Conservation (phyloP, 2,113 vertebrate species). For the Monopterus albus region DNA sequence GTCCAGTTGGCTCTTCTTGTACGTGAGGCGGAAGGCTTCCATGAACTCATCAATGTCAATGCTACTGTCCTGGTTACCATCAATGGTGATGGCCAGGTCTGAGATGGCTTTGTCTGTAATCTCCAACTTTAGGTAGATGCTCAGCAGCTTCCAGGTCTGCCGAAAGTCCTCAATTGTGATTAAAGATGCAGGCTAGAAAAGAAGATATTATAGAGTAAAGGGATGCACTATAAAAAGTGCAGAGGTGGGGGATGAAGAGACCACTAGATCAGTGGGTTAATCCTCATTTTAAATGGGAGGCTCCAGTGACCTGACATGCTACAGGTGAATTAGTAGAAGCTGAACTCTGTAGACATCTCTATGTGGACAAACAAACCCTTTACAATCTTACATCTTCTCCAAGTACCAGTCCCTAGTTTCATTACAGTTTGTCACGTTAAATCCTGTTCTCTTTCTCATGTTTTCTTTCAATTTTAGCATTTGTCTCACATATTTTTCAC, state of each 20-base stretch:
- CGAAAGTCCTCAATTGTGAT: conserved; percentile 89
- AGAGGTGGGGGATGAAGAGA: conserved; percentile 4
- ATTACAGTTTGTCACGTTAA: too few species aligned
- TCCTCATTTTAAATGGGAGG: conserved; percentile 45
- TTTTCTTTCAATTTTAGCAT: too few species aligned
- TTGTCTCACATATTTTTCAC: too few species aligned
- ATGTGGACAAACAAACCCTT: conserved; percentile 15
- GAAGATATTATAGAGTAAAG: background rate
- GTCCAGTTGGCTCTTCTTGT: conserved; percentile 83
- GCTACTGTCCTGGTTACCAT: conserved; percentile 92
- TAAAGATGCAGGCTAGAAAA: too few species aligned
- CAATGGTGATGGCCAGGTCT: conserved; percentile 88
- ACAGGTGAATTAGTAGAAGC: background rate
- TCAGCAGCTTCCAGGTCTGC: conserved; percentile 93
- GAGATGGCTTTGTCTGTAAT: conserved; percentile 87
- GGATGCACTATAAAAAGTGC: background rate
- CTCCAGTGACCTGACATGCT: conserved; percentile 27
- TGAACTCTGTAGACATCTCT: background rate
- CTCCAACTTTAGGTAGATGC: conserved; percentile 87
- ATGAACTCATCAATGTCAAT: conserved; percentile 96
- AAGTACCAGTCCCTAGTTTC: too few species aligned
- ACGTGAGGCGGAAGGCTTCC: conserved; percentile 94
- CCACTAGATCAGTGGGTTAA: conserved; percentile 72
- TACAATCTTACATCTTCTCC: too few species aligned
- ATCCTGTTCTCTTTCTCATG: too few species aligned